phyloP scores from a whole-genome alignment of 2,113 vertebrate genomes.

The Anarrhichthys ocellatus region DNA sequence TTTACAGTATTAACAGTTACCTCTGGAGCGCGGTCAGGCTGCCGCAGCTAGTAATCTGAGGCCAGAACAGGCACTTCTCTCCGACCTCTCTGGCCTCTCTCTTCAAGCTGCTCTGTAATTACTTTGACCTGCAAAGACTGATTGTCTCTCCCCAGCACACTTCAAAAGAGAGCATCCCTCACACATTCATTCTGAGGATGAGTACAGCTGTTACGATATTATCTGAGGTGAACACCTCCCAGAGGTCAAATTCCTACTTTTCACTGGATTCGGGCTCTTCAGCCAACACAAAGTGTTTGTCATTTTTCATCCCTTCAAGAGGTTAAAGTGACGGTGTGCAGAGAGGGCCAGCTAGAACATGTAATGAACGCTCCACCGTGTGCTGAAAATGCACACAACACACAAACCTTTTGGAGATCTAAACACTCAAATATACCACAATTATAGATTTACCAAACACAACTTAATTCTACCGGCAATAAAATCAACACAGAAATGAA shows the following conservation, averaged over 20 bases:
- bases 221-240: constrained; percentile 36
- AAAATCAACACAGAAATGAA: background rate
- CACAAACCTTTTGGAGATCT: background rate
- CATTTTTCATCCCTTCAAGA: background rate
- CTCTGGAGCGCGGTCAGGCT: constrained; percentile 23
- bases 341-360: background rate
- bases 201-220: constrained; percentile 69
- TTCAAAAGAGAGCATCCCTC: constrained; percentile 71
- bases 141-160: constrained; percentile 51
- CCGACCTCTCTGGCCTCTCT: constrained; percentile 63
- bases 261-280: constrained; percentile 20
- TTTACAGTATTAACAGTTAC: constrained; percentile 38
- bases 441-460: background rate
- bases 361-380: background rate
- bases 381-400: background rate
- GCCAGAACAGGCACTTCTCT: constrained; percentile 49
- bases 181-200: constrained; percentile 43
- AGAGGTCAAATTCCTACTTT: constrained; percentile 62
- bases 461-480: background rate
- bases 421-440: background rate
- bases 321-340: constrained; percentile 6
- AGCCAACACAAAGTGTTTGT: constrained; percentile 15
- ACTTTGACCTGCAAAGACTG: constrained; percentile 66
- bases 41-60: constrained; percentile 58
- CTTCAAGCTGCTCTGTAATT: constrained; percentile 76